These are phyloP conservation scores for Cyrtorhinus lividipennis DNA, from an alignment of 1,140 invertebrate genomes.

Conservation along the genomic window DNA sequence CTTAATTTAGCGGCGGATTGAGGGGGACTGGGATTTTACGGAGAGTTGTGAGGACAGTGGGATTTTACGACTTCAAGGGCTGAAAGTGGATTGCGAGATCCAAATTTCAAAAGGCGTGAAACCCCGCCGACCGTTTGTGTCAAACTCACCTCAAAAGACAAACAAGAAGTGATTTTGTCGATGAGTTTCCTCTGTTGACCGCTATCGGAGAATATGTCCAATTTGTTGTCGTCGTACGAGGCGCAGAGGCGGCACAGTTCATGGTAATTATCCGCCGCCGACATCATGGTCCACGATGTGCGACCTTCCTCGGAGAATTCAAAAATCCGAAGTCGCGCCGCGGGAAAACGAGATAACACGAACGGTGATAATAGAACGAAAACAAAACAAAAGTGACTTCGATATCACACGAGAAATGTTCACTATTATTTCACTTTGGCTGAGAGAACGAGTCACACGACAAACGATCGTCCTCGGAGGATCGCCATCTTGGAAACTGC, in stretches of 20 bases:
- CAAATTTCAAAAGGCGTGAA: too few species aligned
- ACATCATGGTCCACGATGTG: background rate
- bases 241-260: constrained; percentile 38
- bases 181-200: constrained; percentile 35
- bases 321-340: background rate
- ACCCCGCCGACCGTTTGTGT: too few species aligned
- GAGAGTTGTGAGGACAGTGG: too few species aligned
- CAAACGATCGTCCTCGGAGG: background rate
- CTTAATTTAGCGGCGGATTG: too few species aligned
- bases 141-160: constrained; percentile 34
- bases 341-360: background rate
- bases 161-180: constrained; percentile 35
- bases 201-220: constrained; percentile 36
- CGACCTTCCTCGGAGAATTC: background rate
- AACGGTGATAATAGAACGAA: background rate
- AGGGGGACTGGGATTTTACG: too few species aligned
- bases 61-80: too few species aligned
- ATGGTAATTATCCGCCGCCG: constrained; percentile 29
- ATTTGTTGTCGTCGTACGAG: constrained; percentile 35
- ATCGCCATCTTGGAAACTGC: background rate
- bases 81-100: too few species aligned
- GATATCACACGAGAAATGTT: background rate
- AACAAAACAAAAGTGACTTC: background rate
- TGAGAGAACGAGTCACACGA: background rate
- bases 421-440: background rate